These are phyloP conservation scores for Aspidapion aeneum DNA, from an alignment of 2,888 invertebrate species.

Conservation along the genomic window DNA sequence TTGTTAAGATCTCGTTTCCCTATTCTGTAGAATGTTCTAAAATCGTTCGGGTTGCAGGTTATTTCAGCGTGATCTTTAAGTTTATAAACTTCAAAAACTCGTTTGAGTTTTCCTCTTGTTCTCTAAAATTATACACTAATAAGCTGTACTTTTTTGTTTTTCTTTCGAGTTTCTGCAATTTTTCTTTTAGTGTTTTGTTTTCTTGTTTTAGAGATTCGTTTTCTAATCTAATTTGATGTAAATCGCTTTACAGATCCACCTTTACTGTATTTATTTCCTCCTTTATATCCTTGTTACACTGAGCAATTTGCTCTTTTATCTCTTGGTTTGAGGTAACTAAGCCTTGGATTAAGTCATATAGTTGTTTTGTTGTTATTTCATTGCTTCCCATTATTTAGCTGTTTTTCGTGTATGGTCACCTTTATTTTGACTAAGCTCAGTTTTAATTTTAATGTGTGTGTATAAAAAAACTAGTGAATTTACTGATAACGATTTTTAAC, in stretches of 20 bases:
- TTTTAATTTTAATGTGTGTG: no score
- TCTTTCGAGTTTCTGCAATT: not conserved
- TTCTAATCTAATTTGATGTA: not conserved
- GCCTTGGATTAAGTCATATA: not conserved
- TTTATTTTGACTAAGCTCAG: no score
- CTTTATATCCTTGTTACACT: not conserved
- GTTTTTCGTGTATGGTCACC: no score
- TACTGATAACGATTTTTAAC: no score
- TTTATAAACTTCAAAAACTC: not conserved
- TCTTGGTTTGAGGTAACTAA: not conserved
- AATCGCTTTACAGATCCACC: not conserved
- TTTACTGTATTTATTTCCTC: not conserved
- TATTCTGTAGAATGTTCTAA: not conserved
- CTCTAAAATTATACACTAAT: not conserved
- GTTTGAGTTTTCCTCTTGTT: not conserved
- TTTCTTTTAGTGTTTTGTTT: not conserved
- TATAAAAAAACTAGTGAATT: no score
- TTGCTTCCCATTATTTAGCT: not conserved
- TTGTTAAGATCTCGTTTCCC: slow-evolving; percentile 2
- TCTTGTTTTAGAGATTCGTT: no score
- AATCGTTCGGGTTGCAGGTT: not conserved
- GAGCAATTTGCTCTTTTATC: not conserved
- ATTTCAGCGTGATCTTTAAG: not conserved
- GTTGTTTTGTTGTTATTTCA: not conserved
- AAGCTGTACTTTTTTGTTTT: not conserved